Percentiles rank a stretch among this genome's conserved stretches.
Evolutionary conservation across 1,140 invertebrate species (phyloP).

Genomic region (Leptinotarsa defecta): DNA sequence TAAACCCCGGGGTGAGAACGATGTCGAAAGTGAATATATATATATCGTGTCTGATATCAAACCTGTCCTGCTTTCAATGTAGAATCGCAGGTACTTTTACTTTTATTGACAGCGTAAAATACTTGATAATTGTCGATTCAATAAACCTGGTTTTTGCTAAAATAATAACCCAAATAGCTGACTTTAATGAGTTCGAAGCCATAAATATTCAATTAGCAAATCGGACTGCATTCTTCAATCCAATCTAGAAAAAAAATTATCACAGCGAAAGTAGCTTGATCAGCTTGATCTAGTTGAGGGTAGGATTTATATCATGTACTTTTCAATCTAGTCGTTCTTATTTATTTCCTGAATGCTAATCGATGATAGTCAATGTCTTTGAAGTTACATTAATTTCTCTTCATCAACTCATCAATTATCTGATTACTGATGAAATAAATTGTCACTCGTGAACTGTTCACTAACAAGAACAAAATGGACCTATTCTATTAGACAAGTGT

Average conservation of each 20-base stretch:
- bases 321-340: too few species aligned
- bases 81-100: background rate
- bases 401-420: too few species aligned
- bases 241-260: background rate
- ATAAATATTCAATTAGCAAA: background rate
- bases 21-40: background rate
- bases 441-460: too few species aligned
- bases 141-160: constrained; percentile 2
- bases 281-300: background rate
- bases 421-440: too few species aligned
- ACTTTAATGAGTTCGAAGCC: background rate
- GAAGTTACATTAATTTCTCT: too few species aligned
- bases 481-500: too few species aligned
- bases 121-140: background rate
- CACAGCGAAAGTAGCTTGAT: background rate
- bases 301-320: background rate
- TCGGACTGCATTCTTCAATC: background rate
- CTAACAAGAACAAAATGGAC: too few species aligned
- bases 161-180: background rate
- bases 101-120: background rate
- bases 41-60: background rate
- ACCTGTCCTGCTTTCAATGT: background rate
- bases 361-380: too few species aligned
- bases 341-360: too few species aligned
- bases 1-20: background rate